These are phyloP conservation scores for Hemitrygon akajei DNA, from an alignment of 2,797 vertebrate genomes.

Conservation along the genomic window DNA sequence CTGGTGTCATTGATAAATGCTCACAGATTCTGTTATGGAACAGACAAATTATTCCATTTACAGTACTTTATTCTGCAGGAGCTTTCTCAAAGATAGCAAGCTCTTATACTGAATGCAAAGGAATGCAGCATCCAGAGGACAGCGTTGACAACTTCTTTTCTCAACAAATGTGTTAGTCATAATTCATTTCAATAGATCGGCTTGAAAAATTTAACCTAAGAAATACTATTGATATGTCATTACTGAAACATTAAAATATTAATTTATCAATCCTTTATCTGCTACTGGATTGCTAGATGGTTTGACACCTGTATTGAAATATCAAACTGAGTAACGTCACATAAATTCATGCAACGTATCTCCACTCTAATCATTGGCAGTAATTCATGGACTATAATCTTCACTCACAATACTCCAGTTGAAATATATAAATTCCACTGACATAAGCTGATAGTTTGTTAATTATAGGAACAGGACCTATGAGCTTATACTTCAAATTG, in stretches of 20 bases:
- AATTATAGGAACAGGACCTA: neutral
- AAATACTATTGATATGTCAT: neutral
- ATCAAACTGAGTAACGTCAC: neutral
- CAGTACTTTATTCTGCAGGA: neutral
- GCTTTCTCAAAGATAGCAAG: neutral
- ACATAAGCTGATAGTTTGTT: neutral
- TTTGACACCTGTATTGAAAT: neutral
- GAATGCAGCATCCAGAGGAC: neutral
- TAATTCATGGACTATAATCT: neutral
- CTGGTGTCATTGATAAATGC: neutral
- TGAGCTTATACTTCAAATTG: neutral
- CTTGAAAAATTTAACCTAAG: neutral
- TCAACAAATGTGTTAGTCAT: neutral
- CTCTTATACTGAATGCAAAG: neutral
- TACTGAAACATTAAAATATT: neutral
- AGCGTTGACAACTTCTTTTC: neutral
- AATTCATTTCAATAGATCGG: neutral
- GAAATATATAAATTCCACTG: neutral
- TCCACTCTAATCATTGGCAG: neutral
- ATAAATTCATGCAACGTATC: neutral
- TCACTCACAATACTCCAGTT: neutral
- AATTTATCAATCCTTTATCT: too few relatives aligned
- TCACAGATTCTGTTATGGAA: neutral
- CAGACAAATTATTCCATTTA: neutral
- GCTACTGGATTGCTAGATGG: neutral